Conservation (phyloP, 2,888 invertebrate genomes). For the Dryomyza anilis region DNA sequence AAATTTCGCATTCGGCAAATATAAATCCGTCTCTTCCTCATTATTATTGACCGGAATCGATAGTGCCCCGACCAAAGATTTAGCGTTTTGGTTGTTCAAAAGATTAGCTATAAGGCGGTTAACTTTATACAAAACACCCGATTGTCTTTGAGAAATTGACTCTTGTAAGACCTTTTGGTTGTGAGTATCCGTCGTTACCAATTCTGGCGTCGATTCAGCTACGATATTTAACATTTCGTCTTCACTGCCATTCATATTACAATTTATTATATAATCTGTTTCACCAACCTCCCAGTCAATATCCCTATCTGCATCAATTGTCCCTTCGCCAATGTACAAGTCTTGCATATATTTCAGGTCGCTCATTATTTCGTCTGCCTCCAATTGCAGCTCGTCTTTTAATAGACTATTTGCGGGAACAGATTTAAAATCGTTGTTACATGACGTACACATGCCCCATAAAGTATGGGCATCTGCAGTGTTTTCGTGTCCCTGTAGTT, state of each 20-base stretch:
- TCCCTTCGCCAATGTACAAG: constrained; percentile 46
- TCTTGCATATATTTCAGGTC: constrained; percentile 55
- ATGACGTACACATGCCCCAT: constrained; percentile 54
- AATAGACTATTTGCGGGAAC: constrained; percentile 50
- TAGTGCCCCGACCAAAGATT: too few species aligned
- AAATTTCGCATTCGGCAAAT: too few species aligned
- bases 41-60: not conserved
- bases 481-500: constrained; percentile 27
- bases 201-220: constrained; percentile 23
- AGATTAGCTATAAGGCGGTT: constrained; percentile 52
- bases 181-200: constrained; percentile 16
- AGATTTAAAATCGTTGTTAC: constrained; percentile 48
- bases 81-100: constrained; percentile 45
- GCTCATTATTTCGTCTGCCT: constrained; percentile 56
- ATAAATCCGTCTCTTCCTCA: not conserved
- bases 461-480: constrained; percentile 43
- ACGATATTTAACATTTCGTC: constrained; percentile 9
- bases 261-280: not conserved
- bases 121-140: constrained; percentile 47
- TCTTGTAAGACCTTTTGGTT: too few species aligned
- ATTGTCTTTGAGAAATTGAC: too few species aligned
- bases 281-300: constrained; percentile 28
- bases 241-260: not conserved
- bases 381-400: constrained; percentile 49
- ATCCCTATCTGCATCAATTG: constrained; percentile 28